A percentile compares a stretch with the other conserved stretches of the same genome.
Conservation (phyloP, 2,888 invertebrate genomes). For the Orthosia cruda region DNA sequence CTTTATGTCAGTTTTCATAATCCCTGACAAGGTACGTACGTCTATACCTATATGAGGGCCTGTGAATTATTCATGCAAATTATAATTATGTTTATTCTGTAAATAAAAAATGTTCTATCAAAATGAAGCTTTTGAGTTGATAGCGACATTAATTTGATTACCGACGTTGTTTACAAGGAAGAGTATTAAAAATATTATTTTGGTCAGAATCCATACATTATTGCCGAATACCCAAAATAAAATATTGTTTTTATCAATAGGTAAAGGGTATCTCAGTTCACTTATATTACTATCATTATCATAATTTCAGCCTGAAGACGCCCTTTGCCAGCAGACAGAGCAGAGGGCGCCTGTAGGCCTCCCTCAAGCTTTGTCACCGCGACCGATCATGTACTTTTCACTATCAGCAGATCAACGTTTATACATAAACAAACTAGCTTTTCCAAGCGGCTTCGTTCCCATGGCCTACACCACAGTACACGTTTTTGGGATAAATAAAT, state of each 20-base stretch:
- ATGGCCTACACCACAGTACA: too few species aligned
- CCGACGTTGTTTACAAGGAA: not conserved
- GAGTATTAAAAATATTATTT: not conserved
- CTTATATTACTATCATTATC: too few species aligned
- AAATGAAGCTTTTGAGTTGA: constrained; percentile 15
- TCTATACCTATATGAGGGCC: constrained; percentile 14
- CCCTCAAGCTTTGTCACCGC: too few species aligned
- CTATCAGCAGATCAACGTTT: too few species aligned
- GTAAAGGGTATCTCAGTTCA: not conserved
- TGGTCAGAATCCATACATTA: not conserved
- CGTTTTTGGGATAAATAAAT: too few species aligned
- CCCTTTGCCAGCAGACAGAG: too few species aligned
- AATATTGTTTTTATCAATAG: too few species aligned
- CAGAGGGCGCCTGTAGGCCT: too few species aligned
- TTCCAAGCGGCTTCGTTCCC: too few species aligned
- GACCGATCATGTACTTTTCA: too few species aligned
- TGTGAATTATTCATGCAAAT: constrained; percentile 39
- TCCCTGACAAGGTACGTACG: constrained; percentile 5
- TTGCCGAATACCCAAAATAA: not conserved
- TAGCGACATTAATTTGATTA: constrained; percentile 26
- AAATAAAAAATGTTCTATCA: constrained; percentile 6
- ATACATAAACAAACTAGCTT: too few species aligned
- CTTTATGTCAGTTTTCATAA: constrained; percentile 27
- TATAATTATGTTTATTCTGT: constrained; percentile 6
- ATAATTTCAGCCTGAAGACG: too few species aligned